Evolutionary conservation across 92 coral and sea anemone genomes (phyloP), one percentile per base, ranked within the genome.

Genomic region (Epizoanthus illoricatus): DNA sequence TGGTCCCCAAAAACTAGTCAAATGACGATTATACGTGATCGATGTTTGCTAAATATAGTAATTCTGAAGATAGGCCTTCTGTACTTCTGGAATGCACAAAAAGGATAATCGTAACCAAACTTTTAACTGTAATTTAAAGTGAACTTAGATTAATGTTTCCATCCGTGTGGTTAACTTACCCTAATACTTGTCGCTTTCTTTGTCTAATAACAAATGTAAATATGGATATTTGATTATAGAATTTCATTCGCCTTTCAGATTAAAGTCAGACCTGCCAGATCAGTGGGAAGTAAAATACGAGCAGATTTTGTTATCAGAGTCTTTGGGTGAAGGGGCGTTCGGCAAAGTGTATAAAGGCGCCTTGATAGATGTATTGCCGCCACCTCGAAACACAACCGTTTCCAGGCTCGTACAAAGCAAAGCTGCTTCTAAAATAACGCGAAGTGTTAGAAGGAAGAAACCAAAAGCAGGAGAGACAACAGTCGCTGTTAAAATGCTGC

Each of bases 241-340:
- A 52, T 52, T 52, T 3, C 56, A 3, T 52, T 52, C 12, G 56
- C 15, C 20, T 65, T 23, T 59, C 59, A 76, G 81, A 13, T 76
- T 36, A 61, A 21, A 40, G 4, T 58, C 69, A 5, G 81, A 76
- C 12, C 13, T 76, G 24, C 16, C 54, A 18, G 81, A 76, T 18
- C 67, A n/a, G 3, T 76, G 64, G 67, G 81, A 61, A 65, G 69
- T 76, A 24, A 76, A 76, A n/a, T 60, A 76, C 4, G 59, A 76
- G 20, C 81, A 76, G 57, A 60, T 76, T 18, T n/a, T 76, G 43
- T 76, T 76, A 56, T 41, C 81, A 20, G 81, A 76, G 57, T 36
- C 45, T n/a, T 41, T 76, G 81, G 81, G 81, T 21, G 69, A 76
- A 76, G 81, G 81, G 3, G 59, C 81, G 52, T 76, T 76, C 39